phyloP scores from a whole-genome alignment of 2,113 vertebrate species.

The Pavo muticus region DNA sequence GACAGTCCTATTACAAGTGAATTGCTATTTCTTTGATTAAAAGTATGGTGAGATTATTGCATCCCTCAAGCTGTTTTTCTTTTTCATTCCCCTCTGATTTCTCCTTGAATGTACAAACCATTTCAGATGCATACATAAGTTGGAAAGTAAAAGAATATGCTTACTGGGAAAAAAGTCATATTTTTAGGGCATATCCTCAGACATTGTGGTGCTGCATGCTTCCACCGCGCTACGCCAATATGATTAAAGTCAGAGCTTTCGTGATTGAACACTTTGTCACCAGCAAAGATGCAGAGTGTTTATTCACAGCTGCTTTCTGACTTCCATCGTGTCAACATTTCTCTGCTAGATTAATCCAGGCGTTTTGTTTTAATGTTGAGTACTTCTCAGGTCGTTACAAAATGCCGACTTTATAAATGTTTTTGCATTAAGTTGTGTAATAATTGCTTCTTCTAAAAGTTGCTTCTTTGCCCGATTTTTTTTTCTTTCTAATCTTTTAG shows the following conservation, averaged over 20 bases:
- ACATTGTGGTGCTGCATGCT: conserved; percentile 66
- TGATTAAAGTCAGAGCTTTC: conserved; percentile 54
- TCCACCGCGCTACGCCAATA: neutral
- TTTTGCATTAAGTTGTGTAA: conserved; percentile 25
- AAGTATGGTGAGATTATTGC: conserved; percentile 67
- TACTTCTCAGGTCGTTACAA: conserved; percentile 19
- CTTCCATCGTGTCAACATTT: neutral
- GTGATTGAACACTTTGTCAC: conserved; percentile 54
- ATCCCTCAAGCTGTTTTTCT: conserved; percentile 61
- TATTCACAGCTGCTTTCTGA: conserved; percentile 41
- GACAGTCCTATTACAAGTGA: conserved; percentile 80
- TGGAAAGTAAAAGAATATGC: conserved; percentile 14
- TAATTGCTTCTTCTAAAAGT: conserved; percentile 51
- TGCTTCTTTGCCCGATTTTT: neutral
- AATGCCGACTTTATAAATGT: neutral
- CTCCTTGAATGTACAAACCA: conserved; percentile 56
- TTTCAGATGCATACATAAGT: neutral
- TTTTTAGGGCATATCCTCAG: conserved; percentile 12
- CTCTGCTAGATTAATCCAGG: conserved; percentile 35
- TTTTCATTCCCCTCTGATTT: conserved; percentile 65
- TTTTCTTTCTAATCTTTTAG: conserved; percentile 49
- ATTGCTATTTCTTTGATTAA: conserved; percentile 77
- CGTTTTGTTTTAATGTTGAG: conserved; percentile 51
- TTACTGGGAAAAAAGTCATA: neutral
- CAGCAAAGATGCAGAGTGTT: conserved; percentile 37